phyloP scores from a whole-genome alignment of 2,113 vertebrate genomes.

The Catharus fuscescens region DNA sequence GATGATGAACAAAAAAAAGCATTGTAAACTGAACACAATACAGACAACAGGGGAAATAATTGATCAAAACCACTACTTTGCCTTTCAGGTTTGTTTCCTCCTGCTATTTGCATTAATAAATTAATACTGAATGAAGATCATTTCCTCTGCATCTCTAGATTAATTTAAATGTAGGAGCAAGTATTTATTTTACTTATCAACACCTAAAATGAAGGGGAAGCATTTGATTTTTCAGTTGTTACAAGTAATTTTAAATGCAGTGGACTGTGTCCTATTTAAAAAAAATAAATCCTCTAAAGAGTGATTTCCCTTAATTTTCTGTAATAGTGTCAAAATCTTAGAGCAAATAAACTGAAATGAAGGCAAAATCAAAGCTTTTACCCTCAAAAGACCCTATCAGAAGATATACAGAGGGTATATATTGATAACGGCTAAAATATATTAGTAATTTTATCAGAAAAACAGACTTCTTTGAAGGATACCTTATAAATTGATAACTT shows the following conservation, averaged over 20 bases:
- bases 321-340: background rate
- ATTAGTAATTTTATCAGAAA: background rate
- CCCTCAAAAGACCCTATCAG: background rate
- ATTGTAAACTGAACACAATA: background rate
- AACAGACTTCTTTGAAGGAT: background rate
- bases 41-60: background rate
- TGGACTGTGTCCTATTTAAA: background rate
- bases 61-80: background rate
- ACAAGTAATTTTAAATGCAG: background rate
- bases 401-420: background rate
- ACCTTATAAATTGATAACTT: background rate
- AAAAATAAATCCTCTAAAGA: background rate
- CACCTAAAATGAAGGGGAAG: background rate
- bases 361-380: background rate
- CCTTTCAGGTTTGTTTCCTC: background rate
- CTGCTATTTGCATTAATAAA: background rate
- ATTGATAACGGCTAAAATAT: background rate
- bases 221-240: background rate
- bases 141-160: background rate
- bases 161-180: background rate
- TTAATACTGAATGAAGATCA: background rate
- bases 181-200: background rate
- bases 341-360: background rate
- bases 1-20: background rate
- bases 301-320: background rate